Evolutionary conservation across 2,113 vertebrate species (phyloP).

Genomic region (Rhea pennata): DNA sequence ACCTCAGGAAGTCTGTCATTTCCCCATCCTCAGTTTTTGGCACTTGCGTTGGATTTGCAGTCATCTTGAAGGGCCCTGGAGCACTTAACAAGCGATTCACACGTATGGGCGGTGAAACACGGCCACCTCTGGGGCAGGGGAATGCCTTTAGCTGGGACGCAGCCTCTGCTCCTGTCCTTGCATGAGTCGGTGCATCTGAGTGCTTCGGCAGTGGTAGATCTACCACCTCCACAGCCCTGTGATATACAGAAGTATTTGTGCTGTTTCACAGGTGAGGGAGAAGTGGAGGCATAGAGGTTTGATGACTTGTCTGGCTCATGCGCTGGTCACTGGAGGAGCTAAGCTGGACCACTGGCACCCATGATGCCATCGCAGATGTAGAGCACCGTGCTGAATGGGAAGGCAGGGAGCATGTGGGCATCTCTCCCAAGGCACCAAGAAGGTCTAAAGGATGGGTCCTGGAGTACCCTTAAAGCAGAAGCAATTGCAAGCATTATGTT

Average conservation of each 20-base stretch:
- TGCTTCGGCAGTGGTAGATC: background rate
- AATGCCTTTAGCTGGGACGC: background rate
- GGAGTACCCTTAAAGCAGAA: background rate
- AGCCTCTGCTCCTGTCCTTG: background rate
- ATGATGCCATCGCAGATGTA: background rate
- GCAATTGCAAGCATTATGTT: background rate
- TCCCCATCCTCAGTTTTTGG: background rate
- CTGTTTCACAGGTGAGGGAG: background rate
- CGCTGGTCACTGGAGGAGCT: background rate
- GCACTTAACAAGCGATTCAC: background rate
- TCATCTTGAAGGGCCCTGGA: background rate
- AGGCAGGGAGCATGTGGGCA: rapidly evolving
- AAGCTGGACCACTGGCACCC: background rate
- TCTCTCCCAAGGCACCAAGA: background rate
- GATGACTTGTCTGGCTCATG: background rate
- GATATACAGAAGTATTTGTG: background rate
- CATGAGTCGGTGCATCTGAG: background rate
- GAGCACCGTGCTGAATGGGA: background rate
- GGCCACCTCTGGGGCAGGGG: background rate
- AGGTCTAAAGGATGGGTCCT: background rate
- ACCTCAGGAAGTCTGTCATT: slow-evolving; percentile 46
- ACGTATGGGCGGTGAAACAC: background rate
- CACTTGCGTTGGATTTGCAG: background rate
- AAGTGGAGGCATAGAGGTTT: background rate
- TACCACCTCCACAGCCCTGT: background rate